A percentile compares a stretch with the other conserved stretches of the same genome.
Conservation (phyloP, 2,888 invertebrate genomes). For the Eledone cirrhosa region DNA sequence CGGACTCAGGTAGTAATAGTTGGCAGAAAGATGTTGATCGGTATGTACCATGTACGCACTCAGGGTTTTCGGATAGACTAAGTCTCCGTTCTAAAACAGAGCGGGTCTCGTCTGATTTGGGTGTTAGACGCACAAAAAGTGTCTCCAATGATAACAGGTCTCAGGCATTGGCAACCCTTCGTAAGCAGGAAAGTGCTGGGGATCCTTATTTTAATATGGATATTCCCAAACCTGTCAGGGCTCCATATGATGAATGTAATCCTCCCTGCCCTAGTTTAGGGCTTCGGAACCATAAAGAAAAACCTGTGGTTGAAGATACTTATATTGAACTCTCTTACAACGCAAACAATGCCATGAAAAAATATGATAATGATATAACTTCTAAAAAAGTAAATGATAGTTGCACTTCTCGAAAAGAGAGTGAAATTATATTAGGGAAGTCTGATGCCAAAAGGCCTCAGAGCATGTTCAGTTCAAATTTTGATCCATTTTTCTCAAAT, state of each 20-base stretch:
- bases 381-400: not conserved
- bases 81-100: slow-evolving; percentile 5
- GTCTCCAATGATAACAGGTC: slow-evolving; percentile 25
- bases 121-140: slow-evolving; percentile 26
- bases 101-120: not conserved
- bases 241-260: not conserved
- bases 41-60: not conserved
- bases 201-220: slow-evolving; percentile 22
- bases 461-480: slow-evolving; percentile 22
- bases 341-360: slow-evolving; percentile 3
- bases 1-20: not conserved
- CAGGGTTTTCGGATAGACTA: not conserved
- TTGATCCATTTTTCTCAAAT: slow-evolving; percentile 28
- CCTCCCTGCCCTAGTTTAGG: not conserved
- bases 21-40: slow-evolving; percentile 12
- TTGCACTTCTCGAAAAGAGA: not conserved
- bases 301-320: not conserved
- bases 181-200: not conserved
- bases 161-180: not conserved
- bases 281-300: not conserved
- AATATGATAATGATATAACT: not conserved
- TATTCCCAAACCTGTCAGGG: not conserved
- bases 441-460: slow-evolving; percentile 20
- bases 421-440: not conserved
- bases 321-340: slow-evolving; percentile 25